A percentile compares a stretch with the other conserved stretches of the same genome.
These are phyloP conservation scores for Agelastica alni DNA, from an alignment of 2,888 invertebrate species.

Conservation along the genomic window DNA sequence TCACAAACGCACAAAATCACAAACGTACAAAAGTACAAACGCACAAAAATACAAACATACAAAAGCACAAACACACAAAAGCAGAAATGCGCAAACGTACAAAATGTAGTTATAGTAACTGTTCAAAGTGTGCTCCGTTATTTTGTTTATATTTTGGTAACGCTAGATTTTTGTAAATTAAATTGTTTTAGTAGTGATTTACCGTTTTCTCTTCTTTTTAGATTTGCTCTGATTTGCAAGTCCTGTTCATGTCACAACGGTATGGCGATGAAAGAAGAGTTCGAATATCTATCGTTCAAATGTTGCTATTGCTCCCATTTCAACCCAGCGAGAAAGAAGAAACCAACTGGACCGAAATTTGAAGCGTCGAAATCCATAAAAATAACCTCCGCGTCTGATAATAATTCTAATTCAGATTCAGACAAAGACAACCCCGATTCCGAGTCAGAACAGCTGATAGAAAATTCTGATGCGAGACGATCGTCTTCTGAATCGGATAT, in stretches of 20 bases:
- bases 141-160: no score
- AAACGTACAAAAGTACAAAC: no score
- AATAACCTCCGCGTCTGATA: constrained; percentile 30
- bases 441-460: constrained; percentile 21
- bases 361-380: constrained; percentile 38
- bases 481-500: background rate
- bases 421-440: constrained; percentile 38
- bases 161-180: no score
- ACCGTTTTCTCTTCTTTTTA: no score
- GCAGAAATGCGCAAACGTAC: no score
- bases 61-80: no score
- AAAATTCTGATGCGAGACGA: constrained; percentile 21
- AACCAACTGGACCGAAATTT: constrained; percentile 75
- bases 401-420: constrained; percentile 53
- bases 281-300: constrained; percentile 77
- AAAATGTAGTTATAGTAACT: no score
- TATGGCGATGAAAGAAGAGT: constrained; percentile 73
- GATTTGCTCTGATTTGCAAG: constrained; percentile 90
- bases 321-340: constrained; percentile 87
- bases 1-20: no score
- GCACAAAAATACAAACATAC: no score
- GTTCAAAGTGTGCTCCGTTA: no score
- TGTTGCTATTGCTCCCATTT: constrained; percentile 89
- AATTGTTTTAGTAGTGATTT: no score
- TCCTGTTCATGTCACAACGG: constrained; percentile 94